These are phyloP conservation scores for Acleris laterana DNA, from an alignment of 2,888 invertebrate genomes.

Conservation along the genomic window DNA sequence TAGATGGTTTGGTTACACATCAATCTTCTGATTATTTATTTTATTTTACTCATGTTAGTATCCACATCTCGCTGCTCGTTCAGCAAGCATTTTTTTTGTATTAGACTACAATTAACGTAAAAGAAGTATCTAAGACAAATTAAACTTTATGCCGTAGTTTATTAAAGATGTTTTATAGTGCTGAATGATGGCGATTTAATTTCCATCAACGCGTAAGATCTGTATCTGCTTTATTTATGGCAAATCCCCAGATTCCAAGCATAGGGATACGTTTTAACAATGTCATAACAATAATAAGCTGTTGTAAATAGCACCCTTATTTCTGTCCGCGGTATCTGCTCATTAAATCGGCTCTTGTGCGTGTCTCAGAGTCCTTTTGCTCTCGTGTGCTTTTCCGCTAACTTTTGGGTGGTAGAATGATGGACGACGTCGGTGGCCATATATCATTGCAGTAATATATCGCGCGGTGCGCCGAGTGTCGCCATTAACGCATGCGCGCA, in stretches of 20 bases:
- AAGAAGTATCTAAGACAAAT: no score
- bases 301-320: slow-evolving; percentile 77
- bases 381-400: slow-evolving; percentile 74
- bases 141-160: no score
- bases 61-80: no score
- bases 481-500: slow-evolving; percentile 82
- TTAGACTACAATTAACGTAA: no score
- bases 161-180: background rate
- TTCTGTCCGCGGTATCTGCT: slow-evolving; percentile 82
- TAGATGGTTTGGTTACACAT: no score
- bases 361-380: slow-evolving; percentile 68
- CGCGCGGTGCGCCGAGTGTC: slow-evolving; percentile 80
- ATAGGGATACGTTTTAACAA: slow-evolving; percentile 71
- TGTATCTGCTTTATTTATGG: slow-evolving; percentile 53
- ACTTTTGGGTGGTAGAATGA: slow-evolving; percentile 84
- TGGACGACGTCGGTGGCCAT: slow-evolving; percentile 78
- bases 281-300: slow-evolving; percentile 77
- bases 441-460: slow-evolving; percentile 83
- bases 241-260: slow-evolving; percentile 58
- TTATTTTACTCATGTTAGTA: no score
- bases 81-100: no score
- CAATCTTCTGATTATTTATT: no score
- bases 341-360: slow-evolving; percentile 75
- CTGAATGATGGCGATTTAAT: slow-evolving; percentile 38
- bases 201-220: slow-evolving; percentile 40